These are phyloP conservation scores for Diarsia mendica DNA, from an alignment of 2,888 invertebrate genomes.

Conservation along the genomic window DNA sequence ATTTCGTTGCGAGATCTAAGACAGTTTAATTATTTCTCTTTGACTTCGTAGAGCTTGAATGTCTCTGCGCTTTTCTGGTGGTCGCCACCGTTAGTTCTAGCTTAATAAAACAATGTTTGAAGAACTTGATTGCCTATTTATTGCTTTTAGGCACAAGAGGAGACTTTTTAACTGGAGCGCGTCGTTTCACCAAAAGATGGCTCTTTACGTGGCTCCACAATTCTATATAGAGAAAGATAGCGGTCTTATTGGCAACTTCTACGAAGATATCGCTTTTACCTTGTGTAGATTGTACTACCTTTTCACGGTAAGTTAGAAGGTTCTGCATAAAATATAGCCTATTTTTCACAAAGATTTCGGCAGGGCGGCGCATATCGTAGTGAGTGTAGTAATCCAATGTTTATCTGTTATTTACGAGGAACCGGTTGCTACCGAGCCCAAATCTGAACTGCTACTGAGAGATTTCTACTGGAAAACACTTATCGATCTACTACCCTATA, in stretches of 20 bases:
- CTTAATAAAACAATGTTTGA: not conserved
- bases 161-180: slow-evolving; percentile 65
- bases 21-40: too few species aligned
- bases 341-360: not conserved
- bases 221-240: slow-evolving; percentile 68
- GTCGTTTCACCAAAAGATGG: slow-evolving; percentile 72
- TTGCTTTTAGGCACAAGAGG: slow-evolving; percentile 62
- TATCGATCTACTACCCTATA: not conserved
- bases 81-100: too few species aligned
- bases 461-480: not conserved
- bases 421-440: not conserved
- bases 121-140: not conserved
- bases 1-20: too few species aligned
- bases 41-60: too few species aligned
- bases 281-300: slow-evolving; percentile 70
- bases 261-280: slow-evolving; percentile 76
- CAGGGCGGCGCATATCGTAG: not conserved
- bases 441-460: not conserved
- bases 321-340: not conserved
- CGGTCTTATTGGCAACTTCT: slow-evolving; percentile 73
- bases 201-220: slow-evolving; percentile 70
- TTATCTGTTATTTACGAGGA: not conserved
- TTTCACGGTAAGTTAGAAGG: slow-evolving; percentile 64
- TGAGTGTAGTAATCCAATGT: not conserved
- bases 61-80: too few species aligned